Percentiles rank a stretch among this genome's conserved stretches.
phyloP scores from a whole-genome alignment of 2,888 invertebrate genomes.

The Troides aeacus region DNA sequence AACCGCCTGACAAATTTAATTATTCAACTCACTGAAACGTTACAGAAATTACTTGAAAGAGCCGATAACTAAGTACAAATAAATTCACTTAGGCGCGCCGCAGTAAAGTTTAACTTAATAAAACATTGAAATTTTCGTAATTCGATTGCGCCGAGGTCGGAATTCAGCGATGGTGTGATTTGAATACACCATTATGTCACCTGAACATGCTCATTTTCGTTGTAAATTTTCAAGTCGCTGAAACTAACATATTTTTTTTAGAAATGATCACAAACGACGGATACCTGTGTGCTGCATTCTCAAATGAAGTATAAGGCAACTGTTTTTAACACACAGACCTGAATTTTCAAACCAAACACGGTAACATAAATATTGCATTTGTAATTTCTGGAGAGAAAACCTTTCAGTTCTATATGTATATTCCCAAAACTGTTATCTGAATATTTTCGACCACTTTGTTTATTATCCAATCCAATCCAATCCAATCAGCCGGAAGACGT shows the following conservation, averaged over 20 bases:
- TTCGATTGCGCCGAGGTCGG: slow-evolving; percentile 70
- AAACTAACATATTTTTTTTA: background rate
- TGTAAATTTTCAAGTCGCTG: slow-evolving; percentile 16
- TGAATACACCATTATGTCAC: slow-evolving; percentile 74
- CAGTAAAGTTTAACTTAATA: slow-evolving; percentile 79
- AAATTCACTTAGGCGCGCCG: slow-evolving; percentile 78
- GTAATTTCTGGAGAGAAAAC: too few relatives aligned
- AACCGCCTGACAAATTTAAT: slow-evolving; percentile 79
- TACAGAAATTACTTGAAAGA: slow-evolving; percentile 76
- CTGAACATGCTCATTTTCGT: slow-evolving; percentile 31
- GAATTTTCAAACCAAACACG: too few relatives aligned
- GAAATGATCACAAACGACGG: background rate
- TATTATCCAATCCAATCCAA: too few relatives aligned
- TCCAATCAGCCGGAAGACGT: too few relatives aligned
- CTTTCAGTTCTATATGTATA: too few relatives aligned
- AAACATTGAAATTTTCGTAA: slow-evolving; percentile 78
- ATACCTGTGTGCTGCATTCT: background rate
- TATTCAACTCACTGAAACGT: slow-evolving; percentile 79
- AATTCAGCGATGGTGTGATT: slow-evolving; percentile 63
- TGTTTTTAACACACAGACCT: too few relatives aligned
- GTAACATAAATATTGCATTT: too few relatives aligned
- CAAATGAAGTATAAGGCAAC: too few relatives aligned
- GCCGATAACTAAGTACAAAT: slow-evolving; percentile 79
- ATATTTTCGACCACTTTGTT: too few relatives aligned
- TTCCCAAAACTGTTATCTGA: too few relatives aligned